These are phyloP conservation scores for Fabriciana adippe DNA, from an alignment of 2,888 invertebrate genomes.

Conservation along the genomic window DNA sequence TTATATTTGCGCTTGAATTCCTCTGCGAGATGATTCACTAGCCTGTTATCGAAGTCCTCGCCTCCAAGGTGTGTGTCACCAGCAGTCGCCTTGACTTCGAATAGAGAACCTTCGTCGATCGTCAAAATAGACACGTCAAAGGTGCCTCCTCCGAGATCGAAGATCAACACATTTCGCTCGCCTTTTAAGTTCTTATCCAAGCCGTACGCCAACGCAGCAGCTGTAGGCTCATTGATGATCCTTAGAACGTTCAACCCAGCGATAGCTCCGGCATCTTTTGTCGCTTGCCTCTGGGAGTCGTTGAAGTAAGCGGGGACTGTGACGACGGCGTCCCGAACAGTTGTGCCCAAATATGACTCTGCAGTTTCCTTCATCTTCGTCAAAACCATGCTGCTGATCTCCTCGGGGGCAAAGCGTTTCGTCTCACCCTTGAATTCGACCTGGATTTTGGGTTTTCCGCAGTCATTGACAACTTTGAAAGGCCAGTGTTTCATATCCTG, in stretches of 20 bases:
- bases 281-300: conserved; percentile 88
- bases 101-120: conserved; percentile 63
- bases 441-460: conserved; percentile 83
- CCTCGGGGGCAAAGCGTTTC: conserved; percentile 84
- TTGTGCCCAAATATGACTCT: conserved; percentile 84
- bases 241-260: conserved; percentile 93
- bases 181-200: conserved; percentile 82
- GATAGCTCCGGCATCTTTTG: conserved; percentile 93
- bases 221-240: conserved; percentile 89
- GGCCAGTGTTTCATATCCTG: conserved; percentile 86
- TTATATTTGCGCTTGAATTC: conserved; percentile 85
- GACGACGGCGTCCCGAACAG: conserved; percentile 85
- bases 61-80: conserved; percentile 91
- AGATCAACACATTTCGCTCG: conserved; percentile 86
- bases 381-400: conserved; percentile 85
- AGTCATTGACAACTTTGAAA: conserved; percentile 84
- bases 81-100: conserved; percentile 89
- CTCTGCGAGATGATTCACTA: conserved; percentile 83
- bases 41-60: conserved; percentile 83
- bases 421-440: conserved; percentile 82
- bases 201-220: conserved; percentile 85
- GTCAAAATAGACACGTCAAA: conserved; percentile 89
- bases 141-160: conserved; percentile 90
- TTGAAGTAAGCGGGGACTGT: conserved; percentile 90
- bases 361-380: conserved; percentile 90